A percentile compares a stretch with the other conserved stretches of the same genome.
Evolutionary conservation across 1,140 invertebrate genomes (phyloP).

Genomic region (Anagrus nilaparvatae): DNA sequence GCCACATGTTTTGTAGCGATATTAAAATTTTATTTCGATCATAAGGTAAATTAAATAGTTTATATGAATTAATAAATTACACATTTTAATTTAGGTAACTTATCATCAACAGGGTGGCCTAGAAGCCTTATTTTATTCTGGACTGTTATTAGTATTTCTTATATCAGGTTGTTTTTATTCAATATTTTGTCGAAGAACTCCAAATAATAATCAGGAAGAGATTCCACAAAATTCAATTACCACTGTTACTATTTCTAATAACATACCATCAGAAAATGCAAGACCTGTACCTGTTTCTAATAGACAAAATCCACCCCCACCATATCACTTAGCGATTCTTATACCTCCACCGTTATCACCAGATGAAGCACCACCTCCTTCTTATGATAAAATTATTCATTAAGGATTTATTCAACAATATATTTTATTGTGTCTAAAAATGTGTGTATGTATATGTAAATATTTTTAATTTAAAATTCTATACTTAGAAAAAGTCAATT

Average conservation of each 20-base stretch:
- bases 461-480: no score
- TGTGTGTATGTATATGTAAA: no score
- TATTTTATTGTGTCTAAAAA: no score
- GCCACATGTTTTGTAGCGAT: conserved; percentile 53
- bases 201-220: conserved; percentile 21
- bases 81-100: conserved; percentile 1
- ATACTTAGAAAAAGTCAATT: conserved; percentile 1
- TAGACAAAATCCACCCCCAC: conserved; percentile 43
- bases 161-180: conserved; percentile 47
- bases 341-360: conserved; percentile 42
- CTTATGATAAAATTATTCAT: conserved; percentile 54
- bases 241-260: conserved; percentile 18
- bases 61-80: neutral
- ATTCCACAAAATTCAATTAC: conserved; percentile 20
- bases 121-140: conserved; percentile 55
- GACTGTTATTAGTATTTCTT: conserved; percentile 50
- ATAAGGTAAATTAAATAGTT: conserved; percentile 41
- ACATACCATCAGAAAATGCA: conserved; percentile 20
- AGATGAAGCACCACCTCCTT: conserved; percentile 51
- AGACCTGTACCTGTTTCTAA: conserved; percentile 21
- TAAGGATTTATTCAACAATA: conserved; percentile 40
- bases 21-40: conserved; percentile 58
- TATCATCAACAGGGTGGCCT: conserved; percentile 37
- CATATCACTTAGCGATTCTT: conserved; percentile 57
- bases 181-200: conserved; percentile 27